phyloP scores from a whole-genome alignment of 2,797 vertebrate species.

The Manis pentadactyla region DNA sequence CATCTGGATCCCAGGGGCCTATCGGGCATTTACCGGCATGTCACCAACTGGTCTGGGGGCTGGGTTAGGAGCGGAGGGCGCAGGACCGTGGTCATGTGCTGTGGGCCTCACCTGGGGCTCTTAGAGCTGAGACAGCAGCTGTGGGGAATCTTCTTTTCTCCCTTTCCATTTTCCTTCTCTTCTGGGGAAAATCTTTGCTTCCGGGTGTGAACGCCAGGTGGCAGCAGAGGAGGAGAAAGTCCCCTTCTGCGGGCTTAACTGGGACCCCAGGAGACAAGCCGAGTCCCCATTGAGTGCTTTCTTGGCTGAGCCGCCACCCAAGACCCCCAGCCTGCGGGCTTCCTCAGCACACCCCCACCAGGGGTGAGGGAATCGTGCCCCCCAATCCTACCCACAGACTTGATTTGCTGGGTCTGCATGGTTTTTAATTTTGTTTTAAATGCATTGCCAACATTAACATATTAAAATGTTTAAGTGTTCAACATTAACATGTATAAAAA shows the following conservation, averaged over 20 bases:
- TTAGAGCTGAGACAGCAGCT: background rate
- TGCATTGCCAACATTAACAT: background rate
- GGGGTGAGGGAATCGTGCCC: background rate
- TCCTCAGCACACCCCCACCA: background rate
- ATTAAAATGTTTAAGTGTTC: too few relatives aligned
- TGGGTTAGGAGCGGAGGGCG: accelerated
- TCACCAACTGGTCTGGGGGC: too few relatives aligned
- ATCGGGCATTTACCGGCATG: too few relatives aligned
- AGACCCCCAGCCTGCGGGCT: background rate
- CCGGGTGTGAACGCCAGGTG: conserved; percentile 70
- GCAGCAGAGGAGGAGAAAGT: conserved; percentile 55
- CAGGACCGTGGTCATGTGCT: accelerated
- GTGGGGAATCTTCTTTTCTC: accelerated
- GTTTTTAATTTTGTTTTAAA: background rate
- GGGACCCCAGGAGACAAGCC: background rate
- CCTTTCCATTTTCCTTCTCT: background rate
- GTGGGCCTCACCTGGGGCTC: background rate
- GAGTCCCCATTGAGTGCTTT: accelerated
- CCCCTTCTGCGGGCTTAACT: accelerated
- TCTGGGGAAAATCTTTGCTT: background rate
- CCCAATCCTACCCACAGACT: background rate
- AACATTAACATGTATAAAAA: background rate
- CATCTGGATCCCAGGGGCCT: background rate
- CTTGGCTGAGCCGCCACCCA: background rate
- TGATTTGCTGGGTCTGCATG: background rate